Percentiles rank a stretch among this genome's conserved stretches.
Conservation (phyloP, 2,888 invertebrate genomes). For the Coremacera marginata region DNA sequence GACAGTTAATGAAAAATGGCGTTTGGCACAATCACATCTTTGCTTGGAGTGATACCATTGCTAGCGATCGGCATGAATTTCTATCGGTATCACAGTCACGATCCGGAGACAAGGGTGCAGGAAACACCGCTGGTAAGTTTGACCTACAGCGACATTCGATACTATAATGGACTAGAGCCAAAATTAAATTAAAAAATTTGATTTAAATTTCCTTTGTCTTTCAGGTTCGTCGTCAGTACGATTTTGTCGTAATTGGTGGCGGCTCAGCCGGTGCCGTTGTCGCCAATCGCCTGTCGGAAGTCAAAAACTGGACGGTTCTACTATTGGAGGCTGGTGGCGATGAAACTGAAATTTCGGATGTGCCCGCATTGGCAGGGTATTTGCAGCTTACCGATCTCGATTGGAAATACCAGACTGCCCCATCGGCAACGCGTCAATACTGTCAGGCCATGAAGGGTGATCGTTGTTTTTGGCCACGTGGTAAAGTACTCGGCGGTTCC, state of each 20-base stretch:
- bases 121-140: constrained; percentile 79
- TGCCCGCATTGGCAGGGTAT: constrained; percentile 87
- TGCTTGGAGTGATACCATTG: constrained; percentile 83
- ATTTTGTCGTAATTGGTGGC: constrained; percentile 88
- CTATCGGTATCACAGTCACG: constrained; percentile 83
- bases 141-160: background rate
- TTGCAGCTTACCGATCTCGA: constrained; percentile 88
- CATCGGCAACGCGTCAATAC: constrained; percentile 81
- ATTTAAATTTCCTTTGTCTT: constrained; percentile 45
- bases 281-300: constrained; percentile 85
- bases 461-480: constrained; percentile 92
- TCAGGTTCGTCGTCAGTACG: constrained; percentile 83
- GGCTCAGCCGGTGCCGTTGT: constrained; percentile 92
- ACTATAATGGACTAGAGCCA: too few species aligned
- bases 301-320: constrained; percentile 84
- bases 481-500: constrained; percentile 90
- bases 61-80: constrained; percentile 85
- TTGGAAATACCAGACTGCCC: constrained; percentile 92
- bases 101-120: constrained; percentile 84
- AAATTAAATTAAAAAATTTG: background rate
- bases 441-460: constrained; percentile 90
- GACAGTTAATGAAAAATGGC: constrained; percentile 71
- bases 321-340: constrained; percentile 89
- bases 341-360: constrained; percentile 89
- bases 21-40: constrained; percentile 75